phyloP scores from a whole-genome alignment of 2,888 invertebrate species.

The Toxonevra muliebris region DNA sequence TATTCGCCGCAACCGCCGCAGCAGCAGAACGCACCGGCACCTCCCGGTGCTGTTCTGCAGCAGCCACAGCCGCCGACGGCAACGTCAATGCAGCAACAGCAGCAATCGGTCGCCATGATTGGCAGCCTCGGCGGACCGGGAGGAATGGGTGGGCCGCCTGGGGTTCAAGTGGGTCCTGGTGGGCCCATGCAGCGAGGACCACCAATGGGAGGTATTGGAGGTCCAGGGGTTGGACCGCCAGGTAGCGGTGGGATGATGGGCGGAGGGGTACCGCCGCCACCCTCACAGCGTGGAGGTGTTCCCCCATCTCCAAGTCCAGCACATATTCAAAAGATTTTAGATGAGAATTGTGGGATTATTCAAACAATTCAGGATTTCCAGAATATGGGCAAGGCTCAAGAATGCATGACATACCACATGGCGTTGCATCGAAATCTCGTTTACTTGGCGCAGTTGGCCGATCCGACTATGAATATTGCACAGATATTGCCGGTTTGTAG shows the following conservation, averaged over 20 bases:
- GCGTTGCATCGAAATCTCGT: constrained; percentile 94
- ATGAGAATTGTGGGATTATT: constrained; percentile 96
- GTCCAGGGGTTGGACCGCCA: constrained; percentile 43
- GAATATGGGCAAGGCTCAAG: constrained; percentile 91
- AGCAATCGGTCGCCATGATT: constrained; percentile 42
- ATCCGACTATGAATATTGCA: constrained; percentile 92
- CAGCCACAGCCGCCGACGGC: constrained; percentile 43
- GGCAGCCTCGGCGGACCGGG: constrained; percentile 38
- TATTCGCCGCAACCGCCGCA: constrained; percentile 64
- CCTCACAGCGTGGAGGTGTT: constrained; percentile 66
- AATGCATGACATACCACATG: constrained; percentile 94
- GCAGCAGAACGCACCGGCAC: constrained; percentile 45
- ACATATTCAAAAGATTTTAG: constrained; percentile 94
- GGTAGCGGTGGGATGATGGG: constrained; percentile 51
- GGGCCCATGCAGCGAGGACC: constrained; percentile 55
- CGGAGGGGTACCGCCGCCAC: constrained; percentile 52
- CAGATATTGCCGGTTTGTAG: constrained; percentile 84
- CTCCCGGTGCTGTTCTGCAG: constrained; percentile 45
- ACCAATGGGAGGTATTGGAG: constrained; percentile 42
- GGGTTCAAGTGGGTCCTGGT: constrained; percentile 43
- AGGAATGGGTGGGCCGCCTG: constrained; percentile 46
- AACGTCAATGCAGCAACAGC: constrained; percentile 49
- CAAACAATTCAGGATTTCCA: constrained; percentile 98
- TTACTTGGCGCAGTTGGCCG: constrained; percentile 95
- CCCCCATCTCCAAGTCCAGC: constrained; percentile 80